These are phyloP conservation scores for Dermochelys coriacea DNA, from an alignment of 2,797 vertebrate species.

Conservation along the genomic window DNA sequence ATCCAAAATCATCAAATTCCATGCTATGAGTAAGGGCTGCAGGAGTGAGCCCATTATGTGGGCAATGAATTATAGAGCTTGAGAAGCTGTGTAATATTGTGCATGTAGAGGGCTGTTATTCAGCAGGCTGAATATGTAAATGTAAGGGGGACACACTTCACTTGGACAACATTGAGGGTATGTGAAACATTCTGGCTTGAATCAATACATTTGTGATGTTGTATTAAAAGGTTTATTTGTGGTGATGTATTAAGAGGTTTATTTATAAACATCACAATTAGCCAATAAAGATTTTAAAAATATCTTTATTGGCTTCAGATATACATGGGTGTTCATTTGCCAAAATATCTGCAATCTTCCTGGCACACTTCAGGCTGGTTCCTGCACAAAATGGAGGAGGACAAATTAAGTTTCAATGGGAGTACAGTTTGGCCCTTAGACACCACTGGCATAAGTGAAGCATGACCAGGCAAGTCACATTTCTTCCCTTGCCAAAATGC, in stretches of 20 bases:
- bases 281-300: neutral
- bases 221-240: neutral
- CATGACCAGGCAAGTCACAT: neutral
- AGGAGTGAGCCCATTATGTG: neutral
- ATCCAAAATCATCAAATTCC: neutral
- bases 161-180: neutral
- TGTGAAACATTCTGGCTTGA: neutral
- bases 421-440: neutral
- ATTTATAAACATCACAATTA: neutral
- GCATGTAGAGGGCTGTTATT: neutral
- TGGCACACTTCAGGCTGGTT: neutral
- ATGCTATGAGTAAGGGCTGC: neutral
- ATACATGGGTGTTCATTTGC: neutral
- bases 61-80: neutral
- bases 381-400: neutral
- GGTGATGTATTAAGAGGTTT: neutral
- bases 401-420: neutral
- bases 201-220: neutral
- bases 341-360: neutral
- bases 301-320: neutral
- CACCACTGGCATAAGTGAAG: neutral
- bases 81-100: accelerated
- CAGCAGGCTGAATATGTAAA: neutral
- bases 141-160: neutral
- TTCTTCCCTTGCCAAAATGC: neutral